Evolutionary conservation across 2,797 vertebrate species (phyloP).

Genomic region (Sorex maritimensis): DNA sequence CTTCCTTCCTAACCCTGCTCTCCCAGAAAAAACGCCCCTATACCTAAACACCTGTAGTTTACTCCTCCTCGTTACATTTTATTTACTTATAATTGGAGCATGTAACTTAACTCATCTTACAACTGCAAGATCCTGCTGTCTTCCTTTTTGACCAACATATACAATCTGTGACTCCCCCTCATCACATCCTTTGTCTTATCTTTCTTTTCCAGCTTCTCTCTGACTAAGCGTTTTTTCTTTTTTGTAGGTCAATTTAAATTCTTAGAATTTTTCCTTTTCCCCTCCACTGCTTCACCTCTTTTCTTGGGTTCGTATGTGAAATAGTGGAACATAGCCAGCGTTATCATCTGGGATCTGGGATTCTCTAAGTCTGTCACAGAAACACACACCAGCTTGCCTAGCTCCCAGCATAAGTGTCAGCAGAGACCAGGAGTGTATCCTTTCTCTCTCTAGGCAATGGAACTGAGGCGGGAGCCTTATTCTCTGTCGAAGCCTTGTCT

Average conservation of each 20-base stretch:
- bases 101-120: too few relatives aligned
- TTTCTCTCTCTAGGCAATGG: background rate
- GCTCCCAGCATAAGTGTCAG: background rate
- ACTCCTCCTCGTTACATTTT: too few relatives aligned
- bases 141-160: too few relatives aligned
- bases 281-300: background rate
- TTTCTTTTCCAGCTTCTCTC: background rate
- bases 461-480: background rate
- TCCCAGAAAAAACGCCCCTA: background rate
- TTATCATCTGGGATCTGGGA: background rate
- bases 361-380: background rate
- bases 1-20: conserved; percentile 6
- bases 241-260: background rate
- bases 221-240: background rate
- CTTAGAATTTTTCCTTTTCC: background rate
- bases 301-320: background rate
- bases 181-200: background rate
- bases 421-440: background rate
- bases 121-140: too few relatives aligned
- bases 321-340: background rate
- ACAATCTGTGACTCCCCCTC: background rate
- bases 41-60: too few relatives aligned
- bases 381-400: background rate
- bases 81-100: too few relatives aligned
- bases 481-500: background rate